phyloP scores from a whole-genome alignment of 2,888 invertebrate species.

The Phengaris arion region DNA sequence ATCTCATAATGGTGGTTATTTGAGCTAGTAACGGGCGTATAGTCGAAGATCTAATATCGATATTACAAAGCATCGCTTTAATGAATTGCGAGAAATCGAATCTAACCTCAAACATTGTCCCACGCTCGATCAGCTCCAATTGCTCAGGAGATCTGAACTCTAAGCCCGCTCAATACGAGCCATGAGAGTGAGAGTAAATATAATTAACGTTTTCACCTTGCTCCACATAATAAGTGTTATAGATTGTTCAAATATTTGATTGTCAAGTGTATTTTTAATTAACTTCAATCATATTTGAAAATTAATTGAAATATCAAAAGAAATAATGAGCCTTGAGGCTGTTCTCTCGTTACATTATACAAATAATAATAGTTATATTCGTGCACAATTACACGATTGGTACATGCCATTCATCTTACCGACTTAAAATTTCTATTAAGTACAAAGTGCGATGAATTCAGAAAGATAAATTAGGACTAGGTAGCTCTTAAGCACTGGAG shows the following conservation, averaged over 20 bases:
- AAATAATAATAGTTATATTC: neutral
- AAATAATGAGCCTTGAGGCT: neutral
- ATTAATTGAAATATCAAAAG: constrained; percentile 11
- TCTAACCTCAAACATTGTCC: constrained; percentile 67
- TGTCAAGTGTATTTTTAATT: constrained; percentile 29
- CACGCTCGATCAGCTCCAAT: constrained; percentile 47
- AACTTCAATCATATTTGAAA: constrained; percentile 21
- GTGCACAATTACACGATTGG: constrained; percentile 6
- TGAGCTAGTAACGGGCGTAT: constrained; percentile 50
- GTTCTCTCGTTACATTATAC: neutral
- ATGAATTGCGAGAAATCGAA: constrained; percentile 60
- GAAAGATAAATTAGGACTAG: too few species aligned
- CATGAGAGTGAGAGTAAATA: constrained; percentile 9
- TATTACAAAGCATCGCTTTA: constrained; percentile 55
- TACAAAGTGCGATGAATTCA: neutral
- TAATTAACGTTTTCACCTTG: constrained; percentile 41
- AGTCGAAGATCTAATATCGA: constrained; percentile 53
- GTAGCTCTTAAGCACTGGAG: too few species aligned
- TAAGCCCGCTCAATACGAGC: constrained; percentile 10
- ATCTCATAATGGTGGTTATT: constrained; percentile 38
- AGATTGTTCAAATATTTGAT: constrained; percentile 28
- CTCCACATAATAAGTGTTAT: constrained; percentile 38
- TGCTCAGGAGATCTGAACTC: neutral
- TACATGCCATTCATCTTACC: neutral
- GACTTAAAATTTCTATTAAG: neutral